phyloP scores from a whole-genome alignment of 2,888 invertebrate genomes.

The Pherbina coryleti region DNA sequence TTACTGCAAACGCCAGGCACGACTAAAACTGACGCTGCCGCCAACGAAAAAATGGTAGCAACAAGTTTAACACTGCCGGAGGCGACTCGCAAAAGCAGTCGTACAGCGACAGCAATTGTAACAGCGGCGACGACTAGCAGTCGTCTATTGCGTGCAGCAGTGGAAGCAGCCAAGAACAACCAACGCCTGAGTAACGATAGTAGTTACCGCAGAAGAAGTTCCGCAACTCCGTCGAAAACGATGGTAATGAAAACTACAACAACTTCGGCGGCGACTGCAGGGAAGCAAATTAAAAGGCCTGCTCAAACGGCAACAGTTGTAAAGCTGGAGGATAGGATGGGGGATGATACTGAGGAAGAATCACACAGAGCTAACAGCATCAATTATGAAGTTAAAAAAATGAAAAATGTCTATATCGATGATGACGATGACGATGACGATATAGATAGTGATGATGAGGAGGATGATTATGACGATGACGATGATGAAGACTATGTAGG shows the following conservation, averaged over 20 bases:
- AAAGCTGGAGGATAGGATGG: constrained; percentile 69
- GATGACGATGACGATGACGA: constrained; percentile 44
- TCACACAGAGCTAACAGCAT: constrained; percentile 42
- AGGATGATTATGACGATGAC: constrained; percentile 47
- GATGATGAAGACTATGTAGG: constrained; percentile 58
- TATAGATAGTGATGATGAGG: constrained; percentile 44
- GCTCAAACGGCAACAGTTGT: constrained; percentile 51
- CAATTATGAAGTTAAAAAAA: constrained; percentile 46
- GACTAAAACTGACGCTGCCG: constrained; percentile 35
- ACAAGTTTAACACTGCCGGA: constrained; percentile 49
- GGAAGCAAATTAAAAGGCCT: constrained; percentile 30
- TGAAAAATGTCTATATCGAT: constrained; percentile 36
- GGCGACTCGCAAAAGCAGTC: constrained; percentile 64
- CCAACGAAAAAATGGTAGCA: constrained; percentile 16
- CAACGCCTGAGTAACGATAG: constrained; percentile 22
- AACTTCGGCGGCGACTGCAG: constrained; percentile 15
- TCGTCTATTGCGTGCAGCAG: constrained; percentile 56
- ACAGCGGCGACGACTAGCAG: constrained; percentile 65
- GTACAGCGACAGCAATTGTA: constrained; percentile 63
- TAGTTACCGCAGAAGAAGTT: background rate
- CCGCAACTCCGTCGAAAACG: background rate
- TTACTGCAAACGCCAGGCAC: constrained; percentile 20
- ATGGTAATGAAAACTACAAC: constrained; percentile 36
- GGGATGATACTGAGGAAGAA: constrained; percentile 55
- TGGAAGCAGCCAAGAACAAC: constrained; percentile 54